Evolutionary conservation across 2,888 invertebrate genomes (phyloP).

Genomic region (Apamea monoglypha): DNA sequence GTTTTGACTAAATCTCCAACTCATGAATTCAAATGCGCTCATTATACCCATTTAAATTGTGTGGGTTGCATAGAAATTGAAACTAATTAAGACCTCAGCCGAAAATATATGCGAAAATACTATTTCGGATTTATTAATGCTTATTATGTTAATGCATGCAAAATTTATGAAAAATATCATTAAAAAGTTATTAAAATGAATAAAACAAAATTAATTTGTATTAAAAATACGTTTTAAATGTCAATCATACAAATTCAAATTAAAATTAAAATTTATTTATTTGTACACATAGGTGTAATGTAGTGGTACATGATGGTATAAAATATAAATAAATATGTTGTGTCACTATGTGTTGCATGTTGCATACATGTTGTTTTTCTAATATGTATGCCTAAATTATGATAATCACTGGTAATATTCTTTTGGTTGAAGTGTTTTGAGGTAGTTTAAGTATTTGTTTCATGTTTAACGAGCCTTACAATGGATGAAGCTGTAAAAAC

Average conservation of each 20-base stretch:
- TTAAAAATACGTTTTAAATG: conserved; percentile 32
- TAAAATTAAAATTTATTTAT: no score
- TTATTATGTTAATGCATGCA: conserved; percentile 38
- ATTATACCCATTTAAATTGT: conserved; percentile 18
- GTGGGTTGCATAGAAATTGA: conserved; percentile 34
- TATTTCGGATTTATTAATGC: conserved; percentile 34
- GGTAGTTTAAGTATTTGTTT: neutral
- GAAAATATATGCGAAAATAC: conserved; percentile 34
- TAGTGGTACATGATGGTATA: no score
- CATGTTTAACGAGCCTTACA: conserved; percentile 30
- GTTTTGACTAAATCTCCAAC: neutral
- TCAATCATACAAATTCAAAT: no score
- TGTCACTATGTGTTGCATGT: no score
- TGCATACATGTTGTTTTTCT: conserved; percentile 25
- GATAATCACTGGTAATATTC: conserved; percentile 32
- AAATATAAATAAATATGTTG: no score
- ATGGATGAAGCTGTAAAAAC: conserved; percentile 10
- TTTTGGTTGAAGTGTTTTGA: conserved; percentile 19
- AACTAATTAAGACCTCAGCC: conserved; percentile 27
- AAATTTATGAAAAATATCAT: conserved; percentile 1
- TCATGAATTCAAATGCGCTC: conserved; percentile 42
- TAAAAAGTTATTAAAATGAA: conserved; percentile 25
- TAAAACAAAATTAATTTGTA: conserved; percentile 34
- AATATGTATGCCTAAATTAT: conserved; percentile 40
- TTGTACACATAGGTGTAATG: no score